Evolutionary conservation across 2,888 invertebrate species (phyloP).

Genomic region (Drosophila subquinaria): DNA sequence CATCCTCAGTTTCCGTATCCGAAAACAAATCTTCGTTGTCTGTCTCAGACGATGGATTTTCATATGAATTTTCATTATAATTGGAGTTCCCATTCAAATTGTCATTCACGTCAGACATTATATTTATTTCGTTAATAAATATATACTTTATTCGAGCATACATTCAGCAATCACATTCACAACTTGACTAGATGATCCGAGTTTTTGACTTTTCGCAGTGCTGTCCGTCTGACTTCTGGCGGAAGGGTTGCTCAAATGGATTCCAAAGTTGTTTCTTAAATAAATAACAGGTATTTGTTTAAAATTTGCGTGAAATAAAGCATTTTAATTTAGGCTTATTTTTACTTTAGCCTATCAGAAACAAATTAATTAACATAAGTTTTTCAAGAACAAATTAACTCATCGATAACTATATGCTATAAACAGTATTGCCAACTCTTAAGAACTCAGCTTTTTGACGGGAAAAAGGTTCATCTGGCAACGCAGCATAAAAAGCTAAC

Average conservation of each 20-base stretch:
- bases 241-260: background rate
- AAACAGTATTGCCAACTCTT: background rate
- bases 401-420: background rate
- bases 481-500: too few species aligned
- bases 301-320: background rate
- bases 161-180: background rate
- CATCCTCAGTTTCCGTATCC: background rate
- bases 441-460: too few species aligned
- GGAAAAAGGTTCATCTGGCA: too few species aligned
- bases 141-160: background rate
- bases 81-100: background rate
- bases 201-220: background rate
- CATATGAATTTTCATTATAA: background rate
- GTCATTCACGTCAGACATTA: constrained; percentile 21
- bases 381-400: background rate
- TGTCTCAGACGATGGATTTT: background rate
- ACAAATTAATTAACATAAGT: background rate
- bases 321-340: background rate
- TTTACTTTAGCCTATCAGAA: background rate
- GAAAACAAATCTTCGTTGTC: background rate
- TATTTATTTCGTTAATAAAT: background rate
- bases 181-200: constrained; percentile 4
- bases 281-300: background rate
- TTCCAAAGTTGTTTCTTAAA: background rate
- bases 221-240: background rate